Evolutionary conservation across 2,888 invertebrate genomes (phyloP), one percentile per base, ranked within the genome.

Genomic region (Eupithecia subfuscata): DNA sequence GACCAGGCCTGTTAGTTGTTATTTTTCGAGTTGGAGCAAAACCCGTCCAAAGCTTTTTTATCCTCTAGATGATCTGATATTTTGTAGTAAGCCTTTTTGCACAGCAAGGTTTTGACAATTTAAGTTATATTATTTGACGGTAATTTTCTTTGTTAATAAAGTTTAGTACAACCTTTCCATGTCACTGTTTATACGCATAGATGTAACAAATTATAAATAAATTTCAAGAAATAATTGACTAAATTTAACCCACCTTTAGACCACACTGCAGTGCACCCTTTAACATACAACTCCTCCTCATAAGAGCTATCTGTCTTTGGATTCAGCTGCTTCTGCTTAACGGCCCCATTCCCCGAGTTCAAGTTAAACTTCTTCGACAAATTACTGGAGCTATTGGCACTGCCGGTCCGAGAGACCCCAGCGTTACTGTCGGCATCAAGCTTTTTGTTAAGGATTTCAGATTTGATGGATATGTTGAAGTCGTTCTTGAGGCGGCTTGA

Each of bases 211-310:
- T 9, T 40, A 40, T 40, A 40, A 11, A 40, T 8, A 4, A 7
- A 34, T 34, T 34, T 34, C 11, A 40, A 40, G 9, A 40, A 6
- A 40, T 8, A 9, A 40, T 40, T 40, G 11, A 4, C 11, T 22
- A 22, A 56, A 22, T n/a, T 56, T 56, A 70, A 11, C 70, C 71
- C 85, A 95, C 96, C 96, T 94, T 95, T 95, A 14, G 96, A 97
- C 97, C 98, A 98, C 48, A 98, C 96, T 6, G 98, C 98, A 25
- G 97, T 97, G 86, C 97, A 96, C 2, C 97, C 98, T 84, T 96
- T 97, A 2, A 98, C 96, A 95, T 98, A 99, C 72, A 99, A 92
- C 88, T 99, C 99, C 88, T 98, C 98, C 90, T 98, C 98, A 87
- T 96, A 95, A 84, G 91, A 91, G 70, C 92, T 88, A 81, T 94